Base-by-base conservation (phyloP, 2,888 invertebrate species). In the Tenthredo notha region DNA sequence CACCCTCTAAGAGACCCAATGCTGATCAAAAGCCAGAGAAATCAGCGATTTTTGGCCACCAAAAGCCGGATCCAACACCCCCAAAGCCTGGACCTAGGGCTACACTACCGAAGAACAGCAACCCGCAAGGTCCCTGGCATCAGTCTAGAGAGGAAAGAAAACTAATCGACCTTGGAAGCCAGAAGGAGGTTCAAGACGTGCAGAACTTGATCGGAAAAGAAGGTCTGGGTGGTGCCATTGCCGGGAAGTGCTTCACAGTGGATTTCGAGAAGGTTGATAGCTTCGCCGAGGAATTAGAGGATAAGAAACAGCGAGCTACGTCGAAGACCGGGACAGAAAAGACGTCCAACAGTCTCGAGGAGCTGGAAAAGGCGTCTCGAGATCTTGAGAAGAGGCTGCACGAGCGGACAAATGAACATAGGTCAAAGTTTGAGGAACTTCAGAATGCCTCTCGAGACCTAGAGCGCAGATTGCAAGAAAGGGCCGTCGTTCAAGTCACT, bases 101-200 rank as follows among this genome's bases (percentile, higher is more conserved):
- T 61, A 87, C 88, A 72, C 87, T 84, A 84, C 86, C 86, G n/a
- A 85, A 70, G n/a, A 82, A n/a, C 58, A 94, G 92, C 90, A 86
- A 94, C 94, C 86, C 94, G 94, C 2, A 94, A 94, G 85, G 94
- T 93, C 7, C 90, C 91, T 61, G 91, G 93, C 15, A 92, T 92
- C 5, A 93, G 37, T 92, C 93, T 29, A 85, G 92, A 85, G 93
- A 93, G 43, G 87, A 78, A 93, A 87, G 88, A 67, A 90, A 91
- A 82, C 85, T 92, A 80, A 91, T 92, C 84, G 91, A 92, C 82
- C 87, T 92, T 12, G 90, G 88, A 15, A 40, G 84, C 83, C 12
- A 85, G 83, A 40, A 65, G 47, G 50, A 50, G n/a, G 47, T 54
- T 77, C 47, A 77, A 29, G 21, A 9, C 72, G 72, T 15, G 43